A percentile compares a stretch with the other conserved stretches of the same genome.
These are phyloP conservation scores for Ferdinandea cuprea DNA, from an alignment of 2,888 invertebrate species.

Conservation along the genomic window DNA sequence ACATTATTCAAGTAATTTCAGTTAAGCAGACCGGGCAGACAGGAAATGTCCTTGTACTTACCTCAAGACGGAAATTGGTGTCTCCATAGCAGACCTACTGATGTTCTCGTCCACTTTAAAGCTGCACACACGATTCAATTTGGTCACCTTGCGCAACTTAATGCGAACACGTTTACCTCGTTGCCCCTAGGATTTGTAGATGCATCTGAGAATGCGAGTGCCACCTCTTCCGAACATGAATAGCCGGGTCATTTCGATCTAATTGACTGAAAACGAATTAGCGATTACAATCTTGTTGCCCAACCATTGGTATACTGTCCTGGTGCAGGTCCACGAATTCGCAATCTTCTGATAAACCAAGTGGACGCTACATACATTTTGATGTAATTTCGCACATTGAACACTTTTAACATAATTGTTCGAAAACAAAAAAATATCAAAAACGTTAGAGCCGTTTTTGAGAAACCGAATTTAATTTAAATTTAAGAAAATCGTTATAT, in stretches of 20 bases:
- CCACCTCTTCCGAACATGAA: slow-evolving; percentile 94
- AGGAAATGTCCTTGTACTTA: slow-evolving; percentile 71
- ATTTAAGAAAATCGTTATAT: too few relatives aligned
- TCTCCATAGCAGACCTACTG: slow-evolving; percentile 88
- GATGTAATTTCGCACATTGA: too few relatives aligned
- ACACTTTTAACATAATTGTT: too few relatives aligned
- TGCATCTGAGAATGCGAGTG: slow-evolving; percentile 92
- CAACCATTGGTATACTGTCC: slow-evolving; percentile 91
- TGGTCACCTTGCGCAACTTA: slow-evolving; percentile 89
- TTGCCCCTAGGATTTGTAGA: slow-evolving; percentile 93
- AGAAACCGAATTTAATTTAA: too few relatives aligned
- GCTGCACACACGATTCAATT: slow-evolving; percentile 84
- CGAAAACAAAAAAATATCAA: too few relatives aligned
- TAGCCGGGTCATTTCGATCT: slow-evolving; percentile 86
- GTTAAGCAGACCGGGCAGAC: background rate
- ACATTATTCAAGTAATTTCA: background rate
- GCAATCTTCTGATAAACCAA: too few relatives aligned
- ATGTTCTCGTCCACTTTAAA: slow-evolving; percentile 85
- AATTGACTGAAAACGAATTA: slow-evolving; percentile 87
- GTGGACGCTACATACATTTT: too few relatives aligned
- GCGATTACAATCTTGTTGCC: slow-evolving; percentile 87
- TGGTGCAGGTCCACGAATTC: slow-evolving; percentile 95
- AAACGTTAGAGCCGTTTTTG: too few relatives aligned
- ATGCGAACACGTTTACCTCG: slow-evolving; percentile 91
- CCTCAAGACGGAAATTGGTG: slow-evolving; percentile 87